These are phyloP conservation scores for Cettia cetti DNA, from an alignment of 2,113 vertebrate genomes.

Conservation along the genomic window DNA sequence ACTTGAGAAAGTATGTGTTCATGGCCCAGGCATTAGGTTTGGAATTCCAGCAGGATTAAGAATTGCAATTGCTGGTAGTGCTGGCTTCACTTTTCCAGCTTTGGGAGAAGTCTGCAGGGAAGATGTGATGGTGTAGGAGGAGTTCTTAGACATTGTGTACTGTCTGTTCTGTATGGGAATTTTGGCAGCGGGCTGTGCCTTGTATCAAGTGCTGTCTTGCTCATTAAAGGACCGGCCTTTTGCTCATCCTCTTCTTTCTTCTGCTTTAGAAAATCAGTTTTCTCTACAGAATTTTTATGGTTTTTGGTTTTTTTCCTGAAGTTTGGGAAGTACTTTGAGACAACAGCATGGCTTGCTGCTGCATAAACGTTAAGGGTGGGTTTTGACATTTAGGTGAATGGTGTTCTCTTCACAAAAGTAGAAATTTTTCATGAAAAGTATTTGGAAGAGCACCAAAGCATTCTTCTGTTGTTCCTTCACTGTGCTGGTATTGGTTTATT, in stretches of 20 bases:
- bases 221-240: not conserved
- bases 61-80: not conserved
- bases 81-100: not conserved
- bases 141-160: slow-evolving; percentile 32
- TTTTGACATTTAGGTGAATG: not conserved
- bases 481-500: not conserved
- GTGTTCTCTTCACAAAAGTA: not conserved
- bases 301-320: not conserved
- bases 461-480: not conserved
- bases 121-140: slow-evolving; percentile 26
- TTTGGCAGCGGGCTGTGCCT: slow-evolving; percentile 15
- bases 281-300: not conserved
- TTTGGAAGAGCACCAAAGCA: not conserved
- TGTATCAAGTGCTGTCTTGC: not conserved
- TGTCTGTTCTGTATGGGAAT: slow-evolving; percentile 44
- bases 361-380: not conserved
- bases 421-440: not conserved
- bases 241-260: not conserved
- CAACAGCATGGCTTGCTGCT: not conserved
- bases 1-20: not conserved
- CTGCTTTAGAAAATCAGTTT: not conserved
- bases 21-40: not conserved
- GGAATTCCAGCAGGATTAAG: not conserved
- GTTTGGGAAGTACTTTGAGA: not conserved
- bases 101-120: not conserved